These are phyloP conservation scores for Eumeta japonica DNA, from an alignment of 1,140 invertebrate species.

Conservation along the genomic window DNA sequence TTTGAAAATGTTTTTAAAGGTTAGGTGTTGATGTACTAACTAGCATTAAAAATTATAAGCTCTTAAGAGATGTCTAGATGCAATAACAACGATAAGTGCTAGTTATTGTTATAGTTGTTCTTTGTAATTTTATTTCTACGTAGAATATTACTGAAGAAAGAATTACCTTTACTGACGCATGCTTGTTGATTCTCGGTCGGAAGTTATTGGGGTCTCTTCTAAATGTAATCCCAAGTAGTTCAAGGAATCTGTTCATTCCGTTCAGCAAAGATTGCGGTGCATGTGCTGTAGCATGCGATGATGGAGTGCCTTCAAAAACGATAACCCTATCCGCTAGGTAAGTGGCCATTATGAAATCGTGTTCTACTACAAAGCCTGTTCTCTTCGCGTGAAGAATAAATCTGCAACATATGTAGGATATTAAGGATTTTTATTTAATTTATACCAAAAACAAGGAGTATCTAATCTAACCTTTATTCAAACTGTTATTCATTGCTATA, in stretches of 20 bases:
- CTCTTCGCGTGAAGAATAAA: constrained; percentile 99
- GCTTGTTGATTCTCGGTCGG: constrained; percentile 96
- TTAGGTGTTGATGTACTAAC: too few species aligned
- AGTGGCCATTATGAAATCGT: constrained; percentile 99
- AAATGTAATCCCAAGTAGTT: constrained; percentile 97
- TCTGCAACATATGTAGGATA: too few species aligned
- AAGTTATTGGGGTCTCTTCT: constrained; percentile 98
- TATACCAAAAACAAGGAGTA: not conserved
- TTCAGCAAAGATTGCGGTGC: constrained; percentile 90
- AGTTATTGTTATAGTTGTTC: too few species aligned
- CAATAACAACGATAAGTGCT: too few species aligned
- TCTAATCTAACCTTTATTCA: not conserved
- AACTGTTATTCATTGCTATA: too few species aligned
- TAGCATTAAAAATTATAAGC: too few species aligned
- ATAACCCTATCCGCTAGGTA: constrained; percentile 98
- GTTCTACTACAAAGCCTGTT: constrained; percentile 99
- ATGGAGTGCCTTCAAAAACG: constrained; percentile 95
- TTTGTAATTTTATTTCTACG: too few species aligned
- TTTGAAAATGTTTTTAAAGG: too few species aligned
- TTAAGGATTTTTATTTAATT: constrained; percentile 1
- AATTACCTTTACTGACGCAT: constrained; percentile 87
- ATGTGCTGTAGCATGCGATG: constrained; percentile 84
- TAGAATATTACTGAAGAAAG: constrained; percentile 2
- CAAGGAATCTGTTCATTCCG: constrained; percentile 98
- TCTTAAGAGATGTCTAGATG: too few species aligned